These are phyloP conservation scores for Proctacanthus coquilletti DNA, from an alignment of 1,140 invertebrate genomes.

Conservation along the genomic window DNA sequence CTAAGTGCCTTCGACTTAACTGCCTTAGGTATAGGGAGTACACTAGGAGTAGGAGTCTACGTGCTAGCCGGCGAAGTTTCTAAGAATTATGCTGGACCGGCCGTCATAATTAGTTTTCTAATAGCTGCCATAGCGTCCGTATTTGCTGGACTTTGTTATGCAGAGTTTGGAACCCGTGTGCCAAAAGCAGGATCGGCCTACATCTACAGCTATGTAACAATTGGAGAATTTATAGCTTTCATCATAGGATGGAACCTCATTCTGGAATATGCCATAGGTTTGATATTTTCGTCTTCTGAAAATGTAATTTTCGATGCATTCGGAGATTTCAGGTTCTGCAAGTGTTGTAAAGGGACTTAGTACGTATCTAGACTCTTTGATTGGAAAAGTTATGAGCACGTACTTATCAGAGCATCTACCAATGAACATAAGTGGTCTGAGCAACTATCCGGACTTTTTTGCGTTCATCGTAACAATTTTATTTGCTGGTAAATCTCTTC, in stretches of 20 bases:
- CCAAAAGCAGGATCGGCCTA: constrained; percentile 77
- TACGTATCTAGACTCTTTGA: constrained; percentile 70
- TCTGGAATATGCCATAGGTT: constrained; percentile 79
- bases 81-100: constrained; percentile 66
- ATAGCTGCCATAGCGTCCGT: constrained; percentile 78
- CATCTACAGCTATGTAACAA: constrained; percentile 75
- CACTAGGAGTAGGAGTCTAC: constrained; percentile 83
- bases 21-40: constrained; percentile 69
- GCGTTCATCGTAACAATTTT: constrained; percentile 55
- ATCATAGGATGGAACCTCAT: constrained; percentile 80
- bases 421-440: constrained; percentile 53
- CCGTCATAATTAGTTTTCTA: constrained; percentile 73
- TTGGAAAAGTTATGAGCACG: constrained; percentile 53
- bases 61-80: constrained; percentile 80
- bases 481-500: constrained; percentile 41
- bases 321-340: constrained; percentile 53
- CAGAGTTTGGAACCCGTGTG: constrained; percentile 75
- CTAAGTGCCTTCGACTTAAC: constrained; percentile 64
- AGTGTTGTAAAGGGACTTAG: constrained; percentile 83
- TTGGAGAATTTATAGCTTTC: constrained; percentile 67
- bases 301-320: too few relatives aligned
- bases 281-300: too few relatives aligned
- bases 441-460: constrained; percentile 70
- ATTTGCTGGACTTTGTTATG: constrained; percentile 75
- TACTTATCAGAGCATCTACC: constrained; percentile 48